Evolutionary conservation across 1,140 invertebrate species (phyloP), one percentile per base, ranked within the genome.

Genomic region (Drosophila athabasca): DNA sequence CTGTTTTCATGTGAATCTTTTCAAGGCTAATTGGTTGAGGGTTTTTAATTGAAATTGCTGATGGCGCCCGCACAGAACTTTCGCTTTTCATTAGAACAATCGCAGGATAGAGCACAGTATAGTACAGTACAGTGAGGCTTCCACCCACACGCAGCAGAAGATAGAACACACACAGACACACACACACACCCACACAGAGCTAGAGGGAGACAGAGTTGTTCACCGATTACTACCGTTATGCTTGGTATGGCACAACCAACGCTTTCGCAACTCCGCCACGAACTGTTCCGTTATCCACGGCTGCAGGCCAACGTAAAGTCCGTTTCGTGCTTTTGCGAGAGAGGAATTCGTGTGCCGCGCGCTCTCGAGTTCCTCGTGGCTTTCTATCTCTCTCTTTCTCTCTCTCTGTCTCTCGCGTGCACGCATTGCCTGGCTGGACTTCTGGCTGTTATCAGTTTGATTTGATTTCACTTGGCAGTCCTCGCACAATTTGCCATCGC

Each of bases 211-310:
- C 35, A 39, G 5, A 39, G 35, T 39, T 5, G 1, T 39, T 39
- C 35, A 2, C 35, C 35, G 35, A 15, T 39, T 9, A 54, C 5
- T 50, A 61, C 53, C 62, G 62, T 69, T 69, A 43, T 26, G 49
- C 60, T 65, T 54, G 50, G 58, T 54, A 26, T 19, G 49, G 81
- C 77, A 88, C 83, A 88, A 83, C 83, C 83, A 76, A 83, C 65
- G 67, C 76, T 83, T 72, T 88, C 48, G 79, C 65, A 88, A 88
- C 84, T 88, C 83, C 83, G 76, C 64, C 76, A 88, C 83, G 72
- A 83, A 88, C 83, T 88, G 84, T 73, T 41, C 39, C 60, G 64
- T 69, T 88, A 79, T 79, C 79, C 76, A 58, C 65, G 74, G 53
- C 39, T 50, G 43, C 48, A 52, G 52, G 44, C 43, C 50, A 51